Base-by-base conservation (phyloP, 2,797 vertebrate species). In the Mus spretus region DNA sequence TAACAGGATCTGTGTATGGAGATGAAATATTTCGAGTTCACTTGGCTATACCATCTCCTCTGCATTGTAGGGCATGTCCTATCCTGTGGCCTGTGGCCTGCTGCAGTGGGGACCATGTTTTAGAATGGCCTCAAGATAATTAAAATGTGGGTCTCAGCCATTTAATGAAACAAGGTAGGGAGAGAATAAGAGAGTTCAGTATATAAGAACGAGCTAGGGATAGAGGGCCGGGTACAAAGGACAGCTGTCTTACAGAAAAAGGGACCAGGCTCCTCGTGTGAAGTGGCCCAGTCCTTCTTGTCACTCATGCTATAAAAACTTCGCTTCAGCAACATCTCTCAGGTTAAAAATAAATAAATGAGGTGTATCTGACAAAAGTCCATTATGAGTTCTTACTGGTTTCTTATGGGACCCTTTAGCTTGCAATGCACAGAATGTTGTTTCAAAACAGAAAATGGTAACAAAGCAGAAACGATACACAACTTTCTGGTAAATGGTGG, bases 391-490 rank as follows among this genome's bases (percentile, higher is more conserved):
- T 78, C 28, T 91, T 91, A 34, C 11, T 28, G 22, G 8, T 28
- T 88, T 95, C 24, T 61, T 70, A 0, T 75, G 20, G 67, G 24
- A 24, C 17, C 20, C 14, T 90, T 90, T 28, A 82, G n/a, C 91
- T 95, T 87, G 67, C 3, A 85, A 50, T 59, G 19, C n/a, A 77
- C 7, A 26, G 40, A 13, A 50, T 87, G 65, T 34, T 65, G 34
- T 75, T 82, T 95, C 47, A n/a, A 55, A 53, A 92, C 17, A 26
- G 80, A 82, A 70, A 34, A 61, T 8, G 96, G 61, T 75, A 93
- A 95, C 90, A 82, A 55, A 89, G 81, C 26, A 94, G 65, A 84
- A 90, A 90, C 74, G 19, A 82, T 74, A 20, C 61, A 55, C 44
- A 94, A 4, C 34, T 13, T 44, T 85, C n/a, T 20, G 78, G 34